phyloP scores from a whole-genome alignment of 2,797 vertebrate species.

The Petrocephalus sullivani region DNA sequence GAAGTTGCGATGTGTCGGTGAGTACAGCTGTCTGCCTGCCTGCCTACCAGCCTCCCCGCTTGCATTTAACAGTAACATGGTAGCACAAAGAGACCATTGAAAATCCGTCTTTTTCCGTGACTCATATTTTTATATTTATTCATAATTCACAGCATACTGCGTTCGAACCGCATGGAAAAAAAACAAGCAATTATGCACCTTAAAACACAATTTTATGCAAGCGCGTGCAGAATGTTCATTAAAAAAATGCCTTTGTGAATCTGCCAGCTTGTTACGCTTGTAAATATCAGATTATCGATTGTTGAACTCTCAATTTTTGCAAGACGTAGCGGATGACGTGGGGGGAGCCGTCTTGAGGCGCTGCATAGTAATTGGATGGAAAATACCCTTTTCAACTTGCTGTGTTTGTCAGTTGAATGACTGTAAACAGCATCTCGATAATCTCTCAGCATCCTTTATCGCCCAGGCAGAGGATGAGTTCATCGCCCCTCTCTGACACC shows the following conservation, averaged over 20 bases:
- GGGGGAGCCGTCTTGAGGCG: background rate
- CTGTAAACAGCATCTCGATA: background rate
- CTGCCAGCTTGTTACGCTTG: background rate
- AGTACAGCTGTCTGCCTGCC: background rate
- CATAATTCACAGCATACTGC: background rate
- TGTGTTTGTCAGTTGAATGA: background rate
- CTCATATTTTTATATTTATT: conserved; percentile 2
- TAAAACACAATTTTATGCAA: background rate
- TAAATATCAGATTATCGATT: background rate
- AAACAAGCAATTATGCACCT: background rate
- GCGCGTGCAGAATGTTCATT: background rate
- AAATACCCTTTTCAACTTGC: background rate
- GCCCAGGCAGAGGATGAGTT: background rate
- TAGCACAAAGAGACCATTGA: conserved; percentile 12
- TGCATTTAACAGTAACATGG: background rate
- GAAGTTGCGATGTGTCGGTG: conserved; percentile 1
- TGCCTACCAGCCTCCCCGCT: background rate
- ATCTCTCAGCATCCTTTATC: background rate
- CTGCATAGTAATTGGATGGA: background rate
- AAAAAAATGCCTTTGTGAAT: background rate
- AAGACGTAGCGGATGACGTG: background rate
- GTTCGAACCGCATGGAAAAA: background rate
- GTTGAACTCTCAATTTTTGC: background rate
- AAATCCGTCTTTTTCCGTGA: background rate
- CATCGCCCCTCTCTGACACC: background rate